Evolutionary conservation across 2,797 vertebrate genomes (phyloP).

Genomic region (Babyrousa celebensis): DNA sequence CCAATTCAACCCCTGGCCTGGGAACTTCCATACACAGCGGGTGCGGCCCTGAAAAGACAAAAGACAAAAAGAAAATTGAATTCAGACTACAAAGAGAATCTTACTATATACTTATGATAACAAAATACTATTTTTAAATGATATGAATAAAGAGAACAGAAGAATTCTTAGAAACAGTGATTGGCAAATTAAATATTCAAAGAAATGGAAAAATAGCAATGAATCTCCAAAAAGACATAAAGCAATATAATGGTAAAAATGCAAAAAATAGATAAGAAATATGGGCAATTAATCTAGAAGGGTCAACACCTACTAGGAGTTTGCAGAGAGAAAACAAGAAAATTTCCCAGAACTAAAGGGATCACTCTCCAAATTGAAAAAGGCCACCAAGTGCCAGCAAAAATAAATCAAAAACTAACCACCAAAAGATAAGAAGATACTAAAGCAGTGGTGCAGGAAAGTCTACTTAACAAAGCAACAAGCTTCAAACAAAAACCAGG

Average conservation of each 20-base stretch:
- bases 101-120: not conserved
- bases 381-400: not conserved
- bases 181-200: constrained; percentile 53
- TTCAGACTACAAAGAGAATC: not conserved
- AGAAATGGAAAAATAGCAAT: constrained; percentile 27
- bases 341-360: constrained; percentile 5
- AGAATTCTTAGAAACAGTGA: constrained; percentile 28
- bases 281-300: not conserved
- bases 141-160: not conserved
- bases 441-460: not conserved
- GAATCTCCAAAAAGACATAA: not conserved
- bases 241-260: not conserved
- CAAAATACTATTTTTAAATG: not conserved
- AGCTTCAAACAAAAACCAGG: not conserved
- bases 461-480: not conserved
- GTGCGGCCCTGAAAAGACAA: no score
- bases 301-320: not conserved
- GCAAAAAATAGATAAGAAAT: not conserved
- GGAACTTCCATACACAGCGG: no score
- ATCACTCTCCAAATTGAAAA: constrained; percentile 45
- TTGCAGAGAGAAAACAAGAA: not conserved
- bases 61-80: constrained; percentile 16
- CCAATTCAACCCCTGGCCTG: no score
- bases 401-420: constrained; percentile 15
- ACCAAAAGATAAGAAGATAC: not conserved